Conservation (phyloP, 2,888 invertebrate genomes). For the Philhelius pedissequus region DNA sequence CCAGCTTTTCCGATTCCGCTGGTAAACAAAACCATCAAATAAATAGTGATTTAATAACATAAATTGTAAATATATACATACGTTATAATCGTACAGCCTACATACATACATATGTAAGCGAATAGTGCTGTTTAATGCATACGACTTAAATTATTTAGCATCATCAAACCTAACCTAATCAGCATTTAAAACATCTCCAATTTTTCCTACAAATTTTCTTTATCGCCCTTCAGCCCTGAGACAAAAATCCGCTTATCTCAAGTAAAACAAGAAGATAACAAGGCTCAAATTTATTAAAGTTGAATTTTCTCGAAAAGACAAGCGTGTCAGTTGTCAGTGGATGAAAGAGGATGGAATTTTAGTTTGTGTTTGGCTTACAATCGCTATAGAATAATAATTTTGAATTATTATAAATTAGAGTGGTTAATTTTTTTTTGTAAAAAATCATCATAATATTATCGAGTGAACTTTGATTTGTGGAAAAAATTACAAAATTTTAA, state of each 20-base stretch:
- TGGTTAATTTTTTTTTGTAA: background rate
- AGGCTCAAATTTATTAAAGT: background rate
- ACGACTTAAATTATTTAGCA: background rate
- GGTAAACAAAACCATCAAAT: too few relatives aligned
- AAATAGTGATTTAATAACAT: too few relatives aligned
- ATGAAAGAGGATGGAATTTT: background rate
- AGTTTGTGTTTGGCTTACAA: background rate
- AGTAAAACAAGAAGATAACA: background rate
- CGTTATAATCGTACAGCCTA: too few relatives aligned
- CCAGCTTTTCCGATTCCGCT: too few relatives aligned
- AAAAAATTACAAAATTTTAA: background rate
- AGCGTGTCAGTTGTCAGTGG: background rate
- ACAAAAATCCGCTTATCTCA: background rate
- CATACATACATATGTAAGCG: too few relatives aligned
- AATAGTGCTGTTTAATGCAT: too few relatives aligned
- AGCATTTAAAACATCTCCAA: background rate
- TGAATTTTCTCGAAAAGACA: background rate
- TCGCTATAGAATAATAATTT: background rate
- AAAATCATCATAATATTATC: background rate
- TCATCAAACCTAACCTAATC: too few relatives aligned
- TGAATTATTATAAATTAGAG: background rate
- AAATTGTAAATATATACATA: too few relatives aligned
- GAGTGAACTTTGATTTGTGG: background rate
- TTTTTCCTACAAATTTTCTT: background rate
- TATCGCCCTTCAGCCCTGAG: background rate